A percentile compares a stretch with the other conserved stretches of the same genome.
phyloP scores from a whole-genome alignment of 1,140 invertebrate species.

The Chymomyza costata region DNA sequence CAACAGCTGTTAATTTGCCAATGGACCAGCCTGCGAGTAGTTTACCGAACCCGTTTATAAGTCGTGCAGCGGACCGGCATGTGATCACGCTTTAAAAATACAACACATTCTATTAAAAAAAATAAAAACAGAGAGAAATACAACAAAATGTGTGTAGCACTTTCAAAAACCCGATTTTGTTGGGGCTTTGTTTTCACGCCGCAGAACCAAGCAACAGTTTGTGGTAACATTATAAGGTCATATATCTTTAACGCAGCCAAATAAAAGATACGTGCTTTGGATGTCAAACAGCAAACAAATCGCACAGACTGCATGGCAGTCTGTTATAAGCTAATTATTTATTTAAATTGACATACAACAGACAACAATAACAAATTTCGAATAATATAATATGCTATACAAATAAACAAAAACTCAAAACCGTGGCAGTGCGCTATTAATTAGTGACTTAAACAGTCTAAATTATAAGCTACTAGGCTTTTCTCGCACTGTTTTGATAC shows the following conservation, averaged over 20 bases:
- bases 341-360: constrained; percentile 42
- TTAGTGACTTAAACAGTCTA: constrained; percentile 22
- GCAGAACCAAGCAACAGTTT: constrained; percentile 35
- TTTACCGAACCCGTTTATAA: constrained; percentile 38
- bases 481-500: no score
- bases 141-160: constrained; percentile 14
- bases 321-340: constrained; percentile 51
- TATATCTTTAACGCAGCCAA: constrained; percentile 38
- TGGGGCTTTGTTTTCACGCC: constrained; percentile 6
- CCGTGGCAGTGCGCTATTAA: constrained; percentile 28
- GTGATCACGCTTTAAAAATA: constrained; percentile 70
- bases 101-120: constrained; percentile 15
- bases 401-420: constrained; percentile 22
- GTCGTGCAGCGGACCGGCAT: constrained; percentile 25
- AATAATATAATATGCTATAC: no score
- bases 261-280: constrained; percentile 39
- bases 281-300: constrained; percentile 33
- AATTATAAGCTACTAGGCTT: no score
- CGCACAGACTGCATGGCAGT: constrained; percentile 54
- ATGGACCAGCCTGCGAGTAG: constrained; percentile 5
- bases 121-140: not conserved
- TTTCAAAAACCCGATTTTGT: constrained; percentile 18
- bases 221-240: constrained; percentile 6
- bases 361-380: constrained; percentile 10
- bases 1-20: constrained; percentile 29